Percentiles rank a stretch among this genome's conserved stretches.
These are phyloP conservation scores for Ochropleura leucogaster DNA, from an alignment of 2,888 invertebrate species.

Conservation along the genomic window DNA sequence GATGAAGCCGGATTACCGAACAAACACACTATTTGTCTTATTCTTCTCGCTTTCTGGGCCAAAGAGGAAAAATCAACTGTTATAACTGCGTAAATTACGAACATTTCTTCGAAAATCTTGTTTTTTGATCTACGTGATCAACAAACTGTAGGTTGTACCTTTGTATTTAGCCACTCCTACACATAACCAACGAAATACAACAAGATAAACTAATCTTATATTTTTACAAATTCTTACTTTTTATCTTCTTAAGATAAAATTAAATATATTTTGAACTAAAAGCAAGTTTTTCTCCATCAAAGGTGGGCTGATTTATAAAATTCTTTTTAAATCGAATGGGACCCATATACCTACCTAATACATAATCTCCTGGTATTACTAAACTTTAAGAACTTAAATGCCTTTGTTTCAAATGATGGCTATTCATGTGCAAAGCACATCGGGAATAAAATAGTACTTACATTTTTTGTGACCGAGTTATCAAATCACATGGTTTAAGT, in stretches of 20 bases:
- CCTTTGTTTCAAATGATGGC: not conserved
- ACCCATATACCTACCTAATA: too few species aligned
- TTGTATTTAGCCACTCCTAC: slow-evolving; percentile 6
- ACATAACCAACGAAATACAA: not conserved
- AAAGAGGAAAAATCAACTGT: slow-evolving; percentile 1
- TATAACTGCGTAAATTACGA: not conserved
- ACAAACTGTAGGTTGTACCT: not conserved
- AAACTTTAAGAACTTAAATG: not conserved
- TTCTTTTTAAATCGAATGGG: too few species aligned
- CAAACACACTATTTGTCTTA: slow-evolving; percentile 45
- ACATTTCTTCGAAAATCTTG: slow-evolving; percentile 9
- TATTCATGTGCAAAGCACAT: not conserved
- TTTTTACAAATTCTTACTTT: not conserved
- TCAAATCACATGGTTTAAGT: not conserved
- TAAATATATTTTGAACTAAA: slow-evolving; percentile 4
- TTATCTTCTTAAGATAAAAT: not conserved
- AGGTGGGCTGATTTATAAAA: too few species aligned
- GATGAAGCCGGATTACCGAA: slow-evolving; percentile 56
- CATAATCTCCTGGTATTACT: not conserved
- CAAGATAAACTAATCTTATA: slow-evolving; percentile 2
- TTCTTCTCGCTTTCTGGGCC: slow-evolving; percentile 37
- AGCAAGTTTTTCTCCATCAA: not conserved
- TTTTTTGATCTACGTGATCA: not conserved
- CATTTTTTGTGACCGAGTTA: not conserved
- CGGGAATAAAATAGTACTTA: not conserved